Conservation (phyloP, 2,797 vertebrate genomes). For the Megaceryle alcyon region DNA sequence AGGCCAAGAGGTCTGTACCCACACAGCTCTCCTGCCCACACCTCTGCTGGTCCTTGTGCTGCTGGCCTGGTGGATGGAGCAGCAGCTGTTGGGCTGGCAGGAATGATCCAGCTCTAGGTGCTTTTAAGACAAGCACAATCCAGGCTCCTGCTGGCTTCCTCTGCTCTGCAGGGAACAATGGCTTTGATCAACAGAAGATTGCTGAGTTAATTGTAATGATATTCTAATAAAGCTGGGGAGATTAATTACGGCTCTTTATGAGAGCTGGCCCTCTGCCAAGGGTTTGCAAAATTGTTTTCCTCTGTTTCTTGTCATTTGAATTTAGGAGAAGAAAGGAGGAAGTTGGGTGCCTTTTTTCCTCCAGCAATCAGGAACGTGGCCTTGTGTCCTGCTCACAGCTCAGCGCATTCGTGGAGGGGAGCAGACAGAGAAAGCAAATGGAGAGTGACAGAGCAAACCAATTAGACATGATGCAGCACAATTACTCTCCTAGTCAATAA, state of each 20-base stretch:
- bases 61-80: neutral
- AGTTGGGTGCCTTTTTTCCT: constrained; percentile 45
- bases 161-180: constrained; percentile 61
- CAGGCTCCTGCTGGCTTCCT: neutral
- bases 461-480: constrained; percentile 45
- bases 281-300: constrained; percentile 67
- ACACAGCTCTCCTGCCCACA: neutral
- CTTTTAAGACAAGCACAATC: neutral
- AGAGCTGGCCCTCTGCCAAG: constrained; percentile 63
- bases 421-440: neutral
- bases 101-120: neutral
- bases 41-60: neutral
- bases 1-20: neutral
- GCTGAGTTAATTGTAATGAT: constrained; percentile 73
- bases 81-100: neutral
- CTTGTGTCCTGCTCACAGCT: neutral
- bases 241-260: constrained; percentile 73
- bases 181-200: constrained; percentile 74
- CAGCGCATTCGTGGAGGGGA: neutral
- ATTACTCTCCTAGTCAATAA: constrained; percentile 21
- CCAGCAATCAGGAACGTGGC: neutral
- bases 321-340: constrained; percentile 67
- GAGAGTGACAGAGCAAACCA: constrained; percentile 36
- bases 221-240: constrained; percentile 75
- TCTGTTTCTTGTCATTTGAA: constrained; percentile 73